Evolutionary conservation across 2,797 vertebrate species (phyloP).

Genomic region (Malurus leucopterus): DNA sequence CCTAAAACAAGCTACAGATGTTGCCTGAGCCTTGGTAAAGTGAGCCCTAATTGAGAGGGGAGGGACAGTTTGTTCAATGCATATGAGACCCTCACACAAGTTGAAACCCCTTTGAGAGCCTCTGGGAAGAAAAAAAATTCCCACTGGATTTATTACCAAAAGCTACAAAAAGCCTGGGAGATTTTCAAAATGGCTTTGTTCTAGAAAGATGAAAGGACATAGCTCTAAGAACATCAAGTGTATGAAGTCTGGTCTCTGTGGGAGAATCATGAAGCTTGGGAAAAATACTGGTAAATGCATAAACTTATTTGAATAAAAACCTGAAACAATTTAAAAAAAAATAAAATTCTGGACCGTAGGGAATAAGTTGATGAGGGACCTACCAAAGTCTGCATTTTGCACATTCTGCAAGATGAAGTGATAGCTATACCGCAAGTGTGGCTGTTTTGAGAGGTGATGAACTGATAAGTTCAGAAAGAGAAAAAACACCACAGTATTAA

Average conservation of each 20-base stretch:
- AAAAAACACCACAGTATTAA: neutral
- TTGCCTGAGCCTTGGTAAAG: neutral
- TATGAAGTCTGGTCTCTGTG: slow-evolving; percentile 49
- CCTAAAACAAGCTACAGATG: neutral
- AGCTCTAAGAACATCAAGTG: slow-evolving; percentile 46
- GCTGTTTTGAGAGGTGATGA: slow-evolving; percentile 2
- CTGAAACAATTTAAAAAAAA: neutral
- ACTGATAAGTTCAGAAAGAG: slow-evolving; percentile 1
- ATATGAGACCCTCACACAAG: slow-evolving; percentile 13
- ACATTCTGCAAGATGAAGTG: slow-evolving; percentile 8
- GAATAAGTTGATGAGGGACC: slow-evolving; percentile 12
- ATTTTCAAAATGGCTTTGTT: slow-evolving; percentile 64
- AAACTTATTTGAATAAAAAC: slow-evolving; percentile 50
- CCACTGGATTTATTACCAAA: slow-evolving; percentile 55
- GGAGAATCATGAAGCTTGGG: slow-evolving; percentile 37
- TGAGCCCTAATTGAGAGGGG: slow-evolving; percentile 21
- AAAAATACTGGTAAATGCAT: slow-evolving; percentile 34
- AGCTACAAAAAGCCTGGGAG: slow-evolving; percentile 59
- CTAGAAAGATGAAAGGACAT: slow-evolving; percentile 56
- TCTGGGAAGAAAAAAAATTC: slow-evolving; percentile 16
- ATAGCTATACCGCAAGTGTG: neutral
- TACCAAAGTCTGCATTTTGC: slow-evolving; percentile 23
- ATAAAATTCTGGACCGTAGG: neutral
- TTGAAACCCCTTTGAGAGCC: slow-evolving; percentile 22
- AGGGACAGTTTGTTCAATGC: slow-evolving; percentile 28